Base-by-base conservation (phyloP, 37 sponge, comb jelly and placozoan species). In the Cliona cf. orientalis region DNA sequence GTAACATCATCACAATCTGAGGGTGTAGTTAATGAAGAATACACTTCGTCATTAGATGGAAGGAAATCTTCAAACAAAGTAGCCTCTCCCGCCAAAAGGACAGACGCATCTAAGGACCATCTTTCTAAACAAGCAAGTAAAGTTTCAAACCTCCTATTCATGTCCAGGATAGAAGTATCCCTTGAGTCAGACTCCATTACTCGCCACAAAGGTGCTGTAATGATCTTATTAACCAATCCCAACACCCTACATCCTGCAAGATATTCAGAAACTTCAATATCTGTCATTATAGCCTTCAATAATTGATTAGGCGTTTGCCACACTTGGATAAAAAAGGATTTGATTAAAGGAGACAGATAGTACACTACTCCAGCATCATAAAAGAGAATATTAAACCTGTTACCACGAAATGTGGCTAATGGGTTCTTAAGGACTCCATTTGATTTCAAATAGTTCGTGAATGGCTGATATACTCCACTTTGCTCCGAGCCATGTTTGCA, bases 181-280 rank as follows among this genome's bases (percentile, higher is more conserved):
- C 14, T 49, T 49, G 75, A n/a, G 23, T 75, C 49, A 25, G 71
- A 58, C 35, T 84, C 80, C 5, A 79, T 6, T 17, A 86, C 34
- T 5, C 87, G 38, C 87, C 87, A 86, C 0, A 86, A 31, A 34
- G 87, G 80, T 2, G 80, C 74, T 12, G 87, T 86, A 36, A 78
- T 46, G 2, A 86, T 7, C 34, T 86, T 86, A 66, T 45, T 64
- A 0, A 86, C 42, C 0, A 76, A n/a, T 5, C 85, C 85, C 31
- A 85, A 46, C 6, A 78, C 85, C 59, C 46, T 56, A 43, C 72
- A 70, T 45, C 67, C 79, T 25, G 76, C 88, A 2, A 53, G 26
- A 37, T 46, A 79, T 23, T 80, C 76, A 29, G 68, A 61, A 3
- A 74, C 62, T 34, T 75, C 5, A 7, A 25, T 28, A 46, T 71